phyloP scores from a whole-genome alignment of 2,797 vertebrate species.

The Pipistrellus kuhlii region DNA sequence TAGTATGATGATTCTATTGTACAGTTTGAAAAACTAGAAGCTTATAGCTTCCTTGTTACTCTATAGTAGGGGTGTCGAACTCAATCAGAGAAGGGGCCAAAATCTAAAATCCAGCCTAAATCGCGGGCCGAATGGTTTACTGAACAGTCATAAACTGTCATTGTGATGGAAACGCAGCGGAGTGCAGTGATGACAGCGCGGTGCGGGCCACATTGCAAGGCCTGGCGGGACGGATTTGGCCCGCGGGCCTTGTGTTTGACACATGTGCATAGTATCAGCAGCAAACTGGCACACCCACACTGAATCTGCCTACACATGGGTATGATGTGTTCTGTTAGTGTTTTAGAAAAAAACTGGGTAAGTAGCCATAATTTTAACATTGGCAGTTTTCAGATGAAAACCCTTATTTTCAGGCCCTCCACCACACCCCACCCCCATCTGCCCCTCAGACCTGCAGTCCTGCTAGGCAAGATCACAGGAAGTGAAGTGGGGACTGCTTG shows the following conservation, averaged over 20 bases:
- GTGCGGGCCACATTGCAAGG: too few relatives aligned
- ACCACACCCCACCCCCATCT: too few relatives aligned
- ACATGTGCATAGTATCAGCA: too few relatives aligned
- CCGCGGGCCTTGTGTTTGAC: too few relatives aligned
- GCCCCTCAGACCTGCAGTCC: not conserved
- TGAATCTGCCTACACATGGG: not conserved
- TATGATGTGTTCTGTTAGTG: not conserved
- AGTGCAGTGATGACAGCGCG: too few relatives aligned
- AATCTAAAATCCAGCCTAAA: too few relatives aligned
- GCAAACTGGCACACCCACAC: not conserved
- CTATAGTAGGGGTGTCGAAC: too few relatives aligned
- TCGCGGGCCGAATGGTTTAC: too few relatives aligned
- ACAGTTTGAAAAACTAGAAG: not conserved
- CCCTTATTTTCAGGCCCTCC: not conserved
- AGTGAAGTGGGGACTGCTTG: rapidly evolving
- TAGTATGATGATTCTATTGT: not conserved
- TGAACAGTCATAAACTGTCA: too few relatives aligned
- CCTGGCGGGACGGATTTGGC: too few relatives aligned
- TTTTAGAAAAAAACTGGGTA: not conserved
- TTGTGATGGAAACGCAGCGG: too few relatives aligned
- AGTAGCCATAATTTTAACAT: not conserved
- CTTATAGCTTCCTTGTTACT: not conserved
- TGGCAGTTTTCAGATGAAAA: not conserved
- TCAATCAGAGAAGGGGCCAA: too few relatives aligned
- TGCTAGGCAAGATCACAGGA: not conserved